Percentiles rank a stretch among this genome's conserved stretches.
Evolutionary conservation across 2,888 invertebrate genomes (phyloP).

Genomic region (Muscina levida): DNA sequence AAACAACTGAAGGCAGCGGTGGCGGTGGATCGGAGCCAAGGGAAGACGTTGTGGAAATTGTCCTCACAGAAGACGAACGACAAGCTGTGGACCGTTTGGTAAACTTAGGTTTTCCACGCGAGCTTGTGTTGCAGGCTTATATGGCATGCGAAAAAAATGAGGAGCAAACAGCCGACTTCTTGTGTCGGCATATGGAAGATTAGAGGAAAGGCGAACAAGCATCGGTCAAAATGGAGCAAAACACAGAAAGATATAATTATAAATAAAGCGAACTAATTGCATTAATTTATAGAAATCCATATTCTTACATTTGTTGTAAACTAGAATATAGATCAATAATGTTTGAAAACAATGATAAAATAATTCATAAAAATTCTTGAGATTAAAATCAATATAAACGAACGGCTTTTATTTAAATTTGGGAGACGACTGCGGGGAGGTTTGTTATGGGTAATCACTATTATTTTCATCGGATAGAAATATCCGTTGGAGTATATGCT

Average conservation of each 20-base stretch:
- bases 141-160: slow-evolving; percentile 75
- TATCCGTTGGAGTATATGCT: too few relatives aligned
- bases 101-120: slow-evolving; percentile 72
- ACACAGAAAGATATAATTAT: neutral
- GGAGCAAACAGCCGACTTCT: slow-evolving; percentile 72
- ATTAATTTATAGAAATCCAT: slow-evolving; percentile 57
- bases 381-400: slow-evolving; percentile 33
- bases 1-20: slow-evolving; percentile 53
- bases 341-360: slow-evolving; percentile 50
- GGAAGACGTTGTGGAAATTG: slow-evolving; percentile 58
- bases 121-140: slow-evolving; percentile 71
- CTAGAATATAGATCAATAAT: slow-evolving; percentile 38
- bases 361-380: slow-evolving; percentile 56
- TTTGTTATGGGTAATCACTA: too few relatives aligned
- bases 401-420: neutral
- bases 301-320: slow-evolving; percentile 63
- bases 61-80: slow-evolving; percentile 68
- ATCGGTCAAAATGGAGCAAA: neutral
- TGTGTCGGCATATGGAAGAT: slow-evolving; percentile 73
- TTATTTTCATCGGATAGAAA: too few relatives aligned
- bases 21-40: slow-evolving; percentile 42
- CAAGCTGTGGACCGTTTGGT: slow-evolving; percentile 72
- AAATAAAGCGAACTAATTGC: slow-evolving; percentile 34
- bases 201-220: slow-evolving; percentile 28
- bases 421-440: too few relatives aligned